Evolutionary conservation across 1,140 invertebrate genomes (phyloP).

Genomic region (Meloidogyne floridensis): DNA sequence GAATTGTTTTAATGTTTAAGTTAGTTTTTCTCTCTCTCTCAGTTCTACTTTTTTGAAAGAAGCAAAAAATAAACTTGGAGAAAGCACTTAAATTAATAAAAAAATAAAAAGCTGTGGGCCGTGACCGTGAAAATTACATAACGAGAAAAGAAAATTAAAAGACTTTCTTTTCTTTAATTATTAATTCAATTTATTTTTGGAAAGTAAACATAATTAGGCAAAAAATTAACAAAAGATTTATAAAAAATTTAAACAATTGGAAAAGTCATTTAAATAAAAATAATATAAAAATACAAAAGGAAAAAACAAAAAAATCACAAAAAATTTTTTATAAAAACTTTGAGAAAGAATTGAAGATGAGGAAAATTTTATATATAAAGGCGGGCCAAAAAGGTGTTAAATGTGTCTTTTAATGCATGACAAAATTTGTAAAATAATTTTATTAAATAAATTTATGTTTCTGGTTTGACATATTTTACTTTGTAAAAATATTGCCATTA

Average conservation of each 20-base stretch:
- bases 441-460: not conserved
- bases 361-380: not conserved
- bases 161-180: not conserved
- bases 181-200: not conserved
- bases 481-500: not conserved
- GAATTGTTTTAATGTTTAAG: not conserved
- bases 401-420: constrained; percentile 3
- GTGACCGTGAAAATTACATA: constrained; percentile 6
- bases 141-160: not conserved
- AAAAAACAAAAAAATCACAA: not conserved
- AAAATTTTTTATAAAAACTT: not conserved
- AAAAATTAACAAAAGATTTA: constrained; percentile 7
- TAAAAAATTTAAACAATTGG: not conserved
- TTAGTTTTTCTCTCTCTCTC: not conserved
- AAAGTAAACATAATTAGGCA: not conserved
- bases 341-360: not conserved
- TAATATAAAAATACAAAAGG: not conserved
- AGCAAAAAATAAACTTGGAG: not conserved
- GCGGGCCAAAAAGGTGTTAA: not conserved
- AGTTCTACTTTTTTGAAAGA: not conserved
- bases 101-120: not conserved
- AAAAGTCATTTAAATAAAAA: not conserved
- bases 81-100: not conserved
- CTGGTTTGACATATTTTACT: not conserved
- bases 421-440: not conserved